phyloP scores from a whole-genome alignment of 2,113 vertebrate species.

The Malurus elegans region DNA sequence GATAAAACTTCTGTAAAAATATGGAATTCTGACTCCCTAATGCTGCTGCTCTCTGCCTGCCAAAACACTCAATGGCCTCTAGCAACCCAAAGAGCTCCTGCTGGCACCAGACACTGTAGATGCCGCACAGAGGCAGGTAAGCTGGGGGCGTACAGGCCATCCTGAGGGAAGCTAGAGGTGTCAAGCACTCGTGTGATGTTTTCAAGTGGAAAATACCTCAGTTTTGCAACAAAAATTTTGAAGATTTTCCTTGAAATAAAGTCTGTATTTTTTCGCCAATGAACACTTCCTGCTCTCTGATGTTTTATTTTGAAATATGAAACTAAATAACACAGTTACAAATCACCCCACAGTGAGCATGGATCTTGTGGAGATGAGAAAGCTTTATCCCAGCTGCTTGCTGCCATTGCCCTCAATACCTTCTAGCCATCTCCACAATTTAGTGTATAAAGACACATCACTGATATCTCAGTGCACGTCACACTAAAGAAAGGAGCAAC shows the following conservation, averaged over 20 bases:
- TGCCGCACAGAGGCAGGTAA: not conserved
- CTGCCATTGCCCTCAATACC: not conserved
- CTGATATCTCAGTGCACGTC: slow-evolving; percentile 25
- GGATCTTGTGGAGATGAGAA: not conserved
- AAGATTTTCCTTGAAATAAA: not conserved
- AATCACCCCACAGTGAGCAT: not conserved
- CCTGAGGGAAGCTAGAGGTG: not conserved
- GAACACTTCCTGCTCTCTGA: not conserved
- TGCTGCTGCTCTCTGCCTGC: not conserved
- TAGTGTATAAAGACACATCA: not conserved
- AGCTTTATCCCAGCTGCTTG: not conserved
- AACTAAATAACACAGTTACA: not conserved
- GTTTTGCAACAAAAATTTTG: not conserved
- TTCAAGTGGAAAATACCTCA: not conserved
- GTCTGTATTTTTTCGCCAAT: not conserved
- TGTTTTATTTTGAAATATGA: not conserved
- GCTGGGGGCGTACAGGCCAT: not conserved
- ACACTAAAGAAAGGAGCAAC: slow-evolving; percentile 11
- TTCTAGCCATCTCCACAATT: not conserved
- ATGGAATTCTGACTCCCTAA: not conserved
- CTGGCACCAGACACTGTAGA: not conserved
- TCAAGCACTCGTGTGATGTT: not conserved
- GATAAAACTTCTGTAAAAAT: not conserved
- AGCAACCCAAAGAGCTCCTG: not conserved
- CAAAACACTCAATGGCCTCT: not conserved